Conservation (phyloP, 2,113 vertebrate genomes). For the Climacteris rufus region DNA sequence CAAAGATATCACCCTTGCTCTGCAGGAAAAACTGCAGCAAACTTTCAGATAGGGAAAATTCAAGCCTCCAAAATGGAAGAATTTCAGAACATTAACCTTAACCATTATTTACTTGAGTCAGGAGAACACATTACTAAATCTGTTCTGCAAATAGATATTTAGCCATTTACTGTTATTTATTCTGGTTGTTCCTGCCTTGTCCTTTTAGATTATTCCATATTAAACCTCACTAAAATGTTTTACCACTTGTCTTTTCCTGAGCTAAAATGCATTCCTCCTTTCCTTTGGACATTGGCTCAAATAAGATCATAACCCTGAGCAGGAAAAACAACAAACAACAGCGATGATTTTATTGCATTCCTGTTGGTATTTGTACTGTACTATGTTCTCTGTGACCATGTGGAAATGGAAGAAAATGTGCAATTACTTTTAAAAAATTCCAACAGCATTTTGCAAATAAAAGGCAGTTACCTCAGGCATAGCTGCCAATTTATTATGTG, state of each 20-base stretch:
- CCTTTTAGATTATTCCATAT: constrained; percentile 19
- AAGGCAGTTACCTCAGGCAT: constrained; percentile 55
- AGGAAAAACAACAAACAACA: neutral
- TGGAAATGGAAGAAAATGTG: constrained; percentile 47
- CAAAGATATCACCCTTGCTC: neutral
- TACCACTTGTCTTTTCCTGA: neutral
- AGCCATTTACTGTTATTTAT: constrained; percentile 3
- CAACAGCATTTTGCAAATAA: constrained; percentile 51
- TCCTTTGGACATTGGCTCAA: constrained; percentile 1
- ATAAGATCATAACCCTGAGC: neutral
- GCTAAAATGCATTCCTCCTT: neutral
- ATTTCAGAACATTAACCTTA: neutral
- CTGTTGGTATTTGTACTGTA: constrained; percentile 30
- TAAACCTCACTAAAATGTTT: constrained; percentile 2
- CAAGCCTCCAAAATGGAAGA: neutral
- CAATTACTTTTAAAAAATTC: constrained; percentile 32
- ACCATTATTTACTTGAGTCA: neutral
- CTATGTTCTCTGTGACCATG: neutral
- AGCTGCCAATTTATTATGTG: constrained; percentile 56
- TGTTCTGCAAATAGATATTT: neutral
- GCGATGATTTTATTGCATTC: neutral
- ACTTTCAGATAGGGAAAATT: neutral
- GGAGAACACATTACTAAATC: neutral
- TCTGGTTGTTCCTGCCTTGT: constrained; percentile 8
- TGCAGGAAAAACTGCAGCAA: neutral